Evolutionary conservation across 2,797 vertebrate species (phyloP).

Genomic region (Scyliorhinus canicula): DNA sequence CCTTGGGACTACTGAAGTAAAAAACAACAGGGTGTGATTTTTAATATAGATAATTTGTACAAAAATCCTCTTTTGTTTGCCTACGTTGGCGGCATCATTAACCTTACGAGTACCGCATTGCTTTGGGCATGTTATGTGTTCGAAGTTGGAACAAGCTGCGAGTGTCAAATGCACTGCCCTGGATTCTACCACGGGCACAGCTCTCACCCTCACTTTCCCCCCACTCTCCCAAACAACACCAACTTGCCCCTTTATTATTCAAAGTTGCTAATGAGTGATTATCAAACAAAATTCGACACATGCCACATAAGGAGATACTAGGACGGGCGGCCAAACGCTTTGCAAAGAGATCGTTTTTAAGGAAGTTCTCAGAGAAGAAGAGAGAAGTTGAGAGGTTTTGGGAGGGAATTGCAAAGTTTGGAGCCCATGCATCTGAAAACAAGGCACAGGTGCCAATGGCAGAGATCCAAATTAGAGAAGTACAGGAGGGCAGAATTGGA

Average conservation of each 20-base stretch:
- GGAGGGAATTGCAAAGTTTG: background rate
- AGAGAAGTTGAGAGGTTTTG: background rate
- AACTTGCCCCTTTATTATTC: background rate
- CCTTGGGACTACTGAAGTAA: background rate
- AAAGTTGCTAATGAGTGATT: background rate
- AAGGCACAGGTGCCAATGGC: background rate
- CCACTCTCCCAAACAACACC: background rate
- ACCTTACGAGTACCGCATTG: background rate
- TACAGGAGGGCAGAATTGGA: background rate
- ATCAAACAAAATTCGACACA: background rate
- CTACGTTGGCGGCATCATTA: background rate
- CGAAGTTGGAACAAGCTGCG: background rate
- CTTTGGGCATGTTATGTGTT: background rate
- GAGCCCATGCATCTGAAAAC: background rate
- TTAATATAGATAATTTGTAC: slow-evolving; percentile 28
- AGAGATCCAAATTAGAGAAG: background rate
- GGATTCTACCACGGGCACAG: background rate
- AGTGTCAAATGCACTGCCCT: background rate
- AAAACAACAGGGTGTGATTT: slow-evolving; percentile 29
- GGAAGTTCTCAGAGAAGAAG: background rate
- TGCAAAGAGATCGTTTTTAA: background rate
- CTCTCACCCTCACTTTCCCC: background rate
- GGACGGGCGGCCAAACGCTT: background rate
- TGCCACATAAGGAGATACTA: background rate
- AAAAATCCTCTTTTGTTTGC: background rate